These are phyloP conservation scores for Drosophila repleta DNA, from an alignment of 1,140 invertebrate genomes.

Conservation along the genomic window DNA sequence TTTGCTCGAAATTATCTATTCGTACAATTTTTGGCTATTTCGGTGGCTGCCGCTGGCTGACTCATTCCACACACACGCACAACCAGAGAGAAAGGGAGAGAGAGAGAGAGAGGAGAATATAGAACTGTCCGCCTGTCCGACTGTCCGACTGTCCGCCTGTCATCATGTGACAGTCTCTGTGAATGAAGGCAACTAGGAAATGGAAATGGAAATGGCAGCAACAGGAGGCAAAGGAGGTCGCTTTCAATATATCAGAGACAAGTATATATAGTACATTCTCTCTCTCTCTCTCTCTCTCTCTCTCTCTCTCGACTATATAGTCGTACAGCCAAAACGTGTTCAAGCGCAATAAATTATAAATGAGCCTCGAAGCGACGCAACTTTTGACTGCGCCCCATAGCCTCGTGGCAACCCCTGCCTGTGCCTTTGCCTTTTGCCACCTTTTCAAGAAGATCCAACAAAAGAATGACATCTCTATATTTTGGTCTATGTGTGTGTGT, in stretches of 20 bases:
- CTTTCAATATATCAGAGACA: constrained; percentile 25
- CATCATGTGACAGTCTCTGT: constrained; percentile 69
- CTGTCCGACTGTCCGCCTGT: constrained; percentile 48
- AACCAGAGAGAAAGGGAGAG: constrained; percentile 25
- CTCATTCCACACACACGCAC: constrained; percentile 44
- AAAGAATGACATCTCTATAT: constrained; percentile 41
- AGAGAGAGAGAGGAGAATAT: constrained; percentile 24
- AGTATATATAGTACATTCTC: constrained; percentile 5
- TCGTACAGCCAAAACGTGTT: constrained; percentile 59
- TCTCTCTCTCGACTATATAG: constrained; percentile 9
- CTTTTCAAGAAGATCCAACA: constrained; percentile 30
- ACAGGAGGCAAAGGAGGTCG: constrained; percentile 39
- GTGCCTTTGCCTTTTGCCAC: constrained; percentile 17
- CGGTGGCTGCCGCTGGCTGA: constrained; percentile 45
- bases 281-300: background rate
- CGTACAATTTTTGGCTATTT: constrained; percentile 54
- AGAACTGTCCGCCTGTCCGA: constrained; percentile 47
- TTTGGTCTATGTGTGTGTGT: constrained; percentile 21
- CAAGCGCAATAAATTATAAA: constrained; percentile 73
- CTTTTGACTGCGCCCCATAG: constrained; percentile 40
- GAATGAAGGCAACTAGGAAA: constrained; percentile 66
- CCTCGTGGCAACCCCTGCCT: constrained; percentile 7
- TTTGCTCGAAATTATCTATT: constrained; percentile 44
- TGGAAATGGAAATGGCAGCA: constrained; percentile 52
- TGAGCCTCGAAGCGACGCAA: constrained; percentile 54